A percentile compares a stretch with the other conserved stretches of the same genome.
Conservation (phyloP, 2,797 vertebrate species). For the Diceros bicornis region DNA sequence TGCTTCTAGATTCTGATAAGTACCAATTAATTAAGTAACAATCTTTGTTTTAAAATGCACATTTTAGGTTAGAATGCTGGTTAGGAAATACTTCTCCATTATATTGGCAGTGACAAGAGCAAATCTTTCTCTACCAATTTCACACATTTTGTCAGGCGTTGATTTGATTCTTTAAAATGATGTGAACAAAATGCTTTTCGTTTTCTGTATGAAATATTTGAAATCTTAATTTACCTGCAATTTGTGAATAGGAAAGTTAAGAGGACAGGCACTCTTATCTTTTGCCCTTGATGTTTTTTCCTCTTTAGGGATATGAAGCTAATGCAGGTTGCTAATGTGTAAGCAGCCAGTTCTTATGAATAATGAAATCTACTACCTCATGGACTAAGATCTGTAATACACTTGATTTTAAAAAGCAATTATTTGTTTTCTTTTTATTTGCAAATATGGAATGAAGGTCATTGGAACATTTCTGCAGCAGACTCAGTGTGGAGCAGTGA, state of each 20-base stretch:
- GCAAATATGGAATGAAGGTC: constrained; percentile 94
- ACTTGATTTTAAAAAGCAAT: constrained; percentile 64
- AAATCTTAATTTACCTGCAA: constrained; percentile 47
- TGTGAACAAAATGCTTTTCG: constrained; percentile 68
- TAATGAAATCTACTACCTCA: constrained; percentile 25
- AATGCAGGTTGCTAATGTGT: constrained; percentile 73
- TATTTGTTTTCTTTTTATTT: constrained; percentile 84
- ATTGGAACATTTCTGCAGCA: constrained; percentile 93
- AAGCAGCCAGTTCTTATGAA: constrained; percentile 64
- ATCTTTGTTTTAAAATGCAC: constrained; percentile 74
- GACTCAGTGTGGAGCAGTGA: constrained; percentile 83
- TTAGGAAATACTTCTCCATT: constrained; percentile 63
- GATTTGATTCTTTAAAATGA: constrained; percentile 70
- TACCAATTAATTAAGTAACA: constrained; percentile 48
- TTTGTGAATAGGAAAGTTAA: constrained; percentile 73
- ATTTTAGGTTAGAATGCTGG: constrained; percentile 65
- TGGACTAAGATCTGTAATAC: neutral
- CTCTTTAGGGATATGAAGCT: constrained; percentile 51
- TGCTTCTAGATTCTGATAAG: constrained; percentile 66
- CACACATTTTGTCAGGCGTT: constrained; percentile 71
- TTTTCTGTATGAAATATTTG: constrained; percentile 73
- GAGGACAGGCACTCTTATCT: constrained; percentile 2
- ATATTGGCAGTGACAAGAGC: constrained; percentile 60
- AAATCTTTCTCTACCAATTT: constrained; percentile 68
- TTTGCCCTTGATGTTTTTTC: constrained; percentile 81